Evolutionary conservation across 2,888 invertebrate species (phyloP), one percentile per base, ranked within the genome.

Genomic region (Thera britannica): DNA sequence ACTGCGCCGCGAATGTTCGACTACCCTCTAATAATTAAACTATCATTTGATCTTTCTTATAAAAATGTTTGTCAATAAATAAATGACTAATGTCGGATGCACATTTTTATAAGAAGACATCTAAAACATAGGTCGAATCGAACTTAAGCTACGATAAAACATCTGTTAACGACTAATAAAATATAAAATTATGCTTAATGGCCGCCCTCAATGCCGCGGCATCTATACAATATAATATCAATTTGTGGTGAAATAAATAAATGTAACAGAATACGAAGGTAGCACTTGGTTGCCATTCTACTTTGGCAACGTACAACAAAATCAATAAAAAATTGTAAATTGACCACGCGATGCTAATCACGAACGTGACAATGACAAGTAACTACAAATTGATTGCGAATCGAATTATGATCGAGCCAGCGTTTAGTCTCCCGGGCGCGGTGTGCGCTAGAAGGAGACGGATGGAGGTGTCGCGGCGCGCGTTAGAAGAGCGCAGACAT

Each of bases 61-160:
- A 66, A 66, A 55, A 62, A 62, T 58, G 52, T 44, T 49, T 44
- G 62, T 62, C 62, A 67, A 67, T 67, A 67, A 67, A 67, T 67
- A 67, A 52, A 54, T 58, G 67, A 62, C 62, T 67, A 59, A 58
- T 58, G 62, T 58, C 65, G 5, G 44, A 64, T 55, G 38, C 38
- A 62, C 58, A 67, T 54, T 46, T 35, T 49, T 44, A 60, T 41
- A 12, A 51, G 65, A 60, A 54, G 54, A 41, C 64, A 52, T 54
- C 52, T 35, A 52, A 48, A 49, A 58, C 61, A 41, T 12, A 51
- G 46, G 52, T 62, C 62, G 66, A 65, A 57, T 51, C 55, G 46
- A 57, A 66, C 61, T 61, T 55, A 61, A 57, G n/a, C 35, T 61
- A 60, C 44, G 3, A 60, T 65, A 65, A 65, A 61, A 66, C 58